A percentile compares a stretch with the other conserved stretches of the same genome.
phyloP scores from a whole-genome alignment of 2,888 invertebrate genomes.

The Luperina testacea region DNA sequence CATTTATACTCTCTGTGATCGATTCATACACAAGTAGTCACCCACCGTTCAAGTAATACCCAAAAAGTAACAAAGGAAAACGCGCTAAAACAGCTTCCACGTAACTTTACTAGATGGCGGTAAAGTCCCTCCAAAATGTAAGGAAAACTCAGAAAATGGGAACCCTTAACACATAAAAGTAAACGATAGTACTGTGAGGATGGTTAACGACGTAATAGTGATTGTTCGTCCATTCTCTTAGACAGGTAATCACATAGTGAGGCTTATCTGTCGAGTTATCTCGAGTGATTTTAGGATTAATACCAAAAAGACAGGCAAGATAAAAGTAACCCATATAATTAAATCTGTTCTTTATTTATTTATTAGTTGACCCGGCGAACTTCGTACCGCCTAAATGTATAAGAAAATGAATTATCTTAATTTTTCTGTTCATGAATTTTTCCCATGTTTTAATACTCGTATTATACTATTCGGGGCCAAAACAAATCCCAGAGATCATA shows the following conservation, averaged over 20 bases:
- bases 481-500: too few species aligned
- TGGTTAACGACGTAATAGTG: constrained; percentile 47
- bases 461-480: too few species aligned
- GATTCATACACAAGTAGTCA: neutral
- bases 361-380: too few species aligned
- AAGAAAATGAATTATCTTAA: too few species aligned
- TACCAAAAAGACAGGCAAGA: neutral
- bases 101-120: constrained; percentile 39
- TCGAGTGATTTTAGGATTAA: constrained; percentile 32
- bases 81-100: constrained; percentile 23
- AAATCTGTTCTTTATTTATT: neutral
- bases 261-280: constrained; percentile 34
- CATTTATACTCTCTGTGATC: neutral
- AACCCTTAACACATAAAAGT: constrained; percentile 47
- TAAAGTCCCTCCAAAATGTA: constrained; percentile 23
- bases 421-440: too few species aligned
- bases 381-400: too few species aligned
- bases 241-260: constrained; percentile 53
- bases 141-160: constrained; percentile 15
- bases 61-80: constrained; percentile 8
- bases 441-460: too few species aligned
- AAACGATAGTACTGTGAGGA: constrained; percentile 41
- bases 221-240: constrained; percentile 47
- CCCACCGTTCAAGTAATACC: neutral
- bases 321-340: neutral